Evolutionary conservation across 2,888 invertebrate genomes (phyloP).

Genomic region (Trichogramma dendrolimi): DNA sequence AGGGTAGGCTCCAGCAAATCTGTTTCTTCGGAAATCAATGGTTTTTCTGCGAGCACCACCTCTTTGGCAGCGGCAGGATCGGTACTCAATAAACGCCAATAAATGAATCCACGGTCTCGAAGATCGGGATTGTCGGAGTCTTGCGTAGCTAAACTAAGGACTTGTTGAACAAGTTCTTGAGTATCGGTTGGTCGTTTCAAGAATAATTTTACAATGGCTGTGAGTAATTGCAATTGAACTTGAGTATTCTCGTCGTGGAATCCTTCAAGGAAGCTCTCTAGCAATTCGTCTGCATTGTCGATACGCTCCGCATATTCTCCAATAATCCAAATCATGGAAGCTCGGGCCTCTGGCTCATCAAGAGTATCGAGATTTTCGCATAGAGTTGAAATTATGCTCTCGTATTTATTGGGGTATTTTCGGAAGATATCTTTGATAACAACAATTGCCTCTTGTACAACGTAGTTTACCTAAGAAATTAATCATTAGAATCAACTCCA

Average conservation of each 20-base stretch:
- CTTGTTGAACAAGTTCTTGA: slow-evolving; percentile 96
- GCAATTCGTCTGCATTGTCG: slow-evolving; percentile 96
- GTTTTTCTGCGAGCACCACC: slow-evolving; percentile 97
- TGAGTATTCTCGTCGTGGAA: slow-evolving; percentile 97
- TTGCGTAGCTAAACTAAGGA: slow-evolving; percentile 81
- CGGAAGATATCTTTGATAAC: slow-evolving; percentile 97
- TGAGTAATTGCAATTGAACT: slow-evolving; percentile 92
- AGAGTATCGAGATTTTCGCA: slow-evolving; percentile 98
- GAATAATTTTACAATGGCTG: slow-evolving; percentile 98
- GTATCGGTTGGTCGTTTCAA: slow-evolving; percentile 97
- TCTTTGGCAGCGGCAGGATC: slow-evolving; percentile 99
- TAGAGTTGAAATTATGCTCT: slow-evolving; percentile 97
- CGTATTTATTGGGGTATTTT: slow-evolving; percentile 99
- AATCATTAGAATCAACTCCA: background rate
- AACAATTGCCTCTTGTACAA: slow-evolving; percentile 98
- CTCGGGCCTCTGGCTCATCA: slow-evolving; percentile 97
- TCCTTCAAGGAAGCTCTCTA: slow-evolving; percentile 97
- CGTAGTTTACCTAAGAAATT: slow-evolving; percentile 75
- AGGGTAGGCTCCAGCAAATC: slow-evolving; percentile 96
- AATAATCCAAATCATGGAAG: slow-evolving; percentile 94
- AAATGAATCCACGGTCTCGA: slow-evolving; percentile 97
- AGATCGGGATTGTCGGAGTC: slow-evolving; percentile 98
- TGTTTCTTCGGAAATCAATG: slow-evolving; percentile 97
- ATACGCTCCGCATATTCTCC: slow-evolving; percentile 99
- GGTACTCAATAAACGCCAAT: slow-evolving; percentile 96